A percentile compares a stretch with the other conserved stretches of the same genome.
Conservation (phyloP, 2,797 vertebrate genomes). For the Premnoplex brunnescens region DNA sequence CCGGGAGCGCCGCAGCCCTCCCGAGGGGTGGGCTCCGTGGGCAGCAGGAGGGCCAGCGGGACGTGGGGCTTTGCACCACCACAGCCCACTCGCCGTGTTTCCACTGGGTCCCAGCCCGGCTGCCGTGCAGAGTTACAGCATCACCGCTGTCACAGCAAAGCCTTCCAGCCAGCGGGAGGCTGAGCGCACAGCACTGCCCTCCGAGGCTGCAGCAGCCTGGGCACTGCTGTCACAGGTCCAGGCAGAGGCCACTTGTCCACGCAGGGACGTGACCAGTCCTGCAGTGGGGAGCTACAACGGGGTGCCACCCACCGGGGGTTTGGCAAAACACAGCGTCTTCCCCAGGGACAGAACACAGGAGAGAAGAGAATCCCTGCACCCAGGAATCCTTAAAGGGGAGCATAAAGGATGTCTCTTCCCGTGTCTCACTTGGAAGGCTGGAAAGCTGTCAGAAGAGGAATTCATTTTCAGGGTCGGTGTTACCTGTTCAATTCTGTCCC, state of each 20-base stretch:
- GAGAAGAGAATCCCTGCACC: background rate
- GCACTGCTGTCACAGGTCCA: background rate
- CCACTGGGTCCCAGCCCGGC: rapidly evolving
- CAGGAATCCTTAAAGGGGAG: background rate
- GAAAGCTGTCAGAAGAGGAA: background rate
- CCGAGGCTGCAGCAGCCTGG: no score
- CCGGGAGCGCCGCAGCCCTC: rapidly evolving
- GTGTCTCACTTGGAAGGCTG: background rate
- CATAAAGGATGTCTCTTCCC: background rate
- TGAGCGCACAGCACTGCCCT: no score
- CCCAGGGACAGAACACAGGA: background rate
- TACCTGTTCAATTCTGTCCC: background rate
- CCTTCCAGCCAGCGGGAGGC: background rate
- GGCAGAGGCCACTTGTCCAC: no score
- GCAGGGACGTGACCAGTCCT: rapidly evolving
- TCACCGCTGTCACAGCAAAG: background rate
- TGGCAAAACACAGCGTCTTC: rapidly evolving
- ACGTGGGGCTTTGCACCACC: background rate
- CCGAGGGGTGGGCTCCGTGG: rapidly evolving
- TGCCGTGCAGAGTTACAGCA: rapidly evolving
- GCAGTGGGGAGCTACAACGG: background rate
- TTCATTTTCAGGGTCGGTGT: background rate
- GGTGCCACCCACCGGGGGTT: background rate
- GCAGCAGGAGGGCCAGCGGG: background rate
- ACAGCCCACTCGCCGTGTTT: rapidly evolving